Conservation (phyloP, 1,140 invertebrate species). For the Pissodes strobi region DNA sequence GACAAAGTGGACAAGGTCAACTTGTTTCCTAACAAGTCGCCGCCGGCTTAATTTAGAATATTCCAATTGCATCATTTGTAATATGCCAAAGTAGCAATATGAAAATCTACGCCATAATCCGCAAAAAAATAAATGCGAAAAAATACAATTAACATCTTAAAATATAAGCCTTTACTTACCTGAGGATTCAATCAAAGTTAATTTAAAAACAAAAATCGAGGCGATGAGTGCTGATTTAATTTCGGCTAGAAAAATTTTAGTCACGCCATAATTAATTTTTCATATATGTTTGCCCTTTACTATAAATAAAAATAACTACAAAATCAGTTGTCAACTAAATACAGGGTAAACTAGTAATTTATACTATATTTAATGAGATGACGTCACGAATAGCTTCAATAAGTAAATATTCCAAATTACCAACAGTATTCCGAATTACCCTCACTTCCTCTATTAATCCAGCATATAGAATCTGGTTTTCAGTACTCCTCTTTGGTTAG, state of each 20-base stretch:
- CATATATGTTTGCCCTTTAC: neutral
- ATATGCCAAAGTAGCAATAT: too few species aligned
- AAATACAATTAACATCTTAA: too few species aligned
- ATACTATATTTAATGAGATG: neutral
- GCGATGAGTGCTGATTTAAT: conserved; percentile 1
- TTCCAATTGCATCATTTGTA: too few species aligned
- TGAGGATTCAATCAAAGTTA: too few species aligned
- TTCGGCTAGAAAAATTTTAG: conserved; percentile 5
- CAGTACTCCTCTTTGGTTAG: too few species aligned
- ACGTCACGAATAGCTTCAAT: neutral
- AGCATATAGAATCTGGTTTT: too few species aligned
- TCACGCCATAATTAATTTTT: conserved; percentile 8
- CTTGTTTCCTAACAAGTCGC: too few species aligned
- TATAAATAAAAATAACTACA: conserved; percentile 7
- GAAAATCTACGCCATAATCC: too few species aligned
- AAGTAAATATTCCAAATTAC: conserved; percentile 10
- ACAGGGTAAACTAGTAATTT: neutral
- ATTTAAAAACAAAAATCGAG: conserved; percentile 2
- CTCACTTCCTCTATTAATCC: neutral
- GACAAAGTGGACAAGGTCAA: too few species aligned
- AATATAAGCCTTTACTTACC: too few species aligned
- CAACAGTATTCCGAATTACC: conserved; percentile 5
- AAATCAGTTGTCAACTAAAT: neutral
- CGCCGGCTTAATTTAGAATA: too few species aligned
- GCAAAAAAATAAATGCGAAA: too few species aligned